Conservation (phyloP, 2,797 vertebrate species). For the Lagocephalus sceleratus region DNA sequence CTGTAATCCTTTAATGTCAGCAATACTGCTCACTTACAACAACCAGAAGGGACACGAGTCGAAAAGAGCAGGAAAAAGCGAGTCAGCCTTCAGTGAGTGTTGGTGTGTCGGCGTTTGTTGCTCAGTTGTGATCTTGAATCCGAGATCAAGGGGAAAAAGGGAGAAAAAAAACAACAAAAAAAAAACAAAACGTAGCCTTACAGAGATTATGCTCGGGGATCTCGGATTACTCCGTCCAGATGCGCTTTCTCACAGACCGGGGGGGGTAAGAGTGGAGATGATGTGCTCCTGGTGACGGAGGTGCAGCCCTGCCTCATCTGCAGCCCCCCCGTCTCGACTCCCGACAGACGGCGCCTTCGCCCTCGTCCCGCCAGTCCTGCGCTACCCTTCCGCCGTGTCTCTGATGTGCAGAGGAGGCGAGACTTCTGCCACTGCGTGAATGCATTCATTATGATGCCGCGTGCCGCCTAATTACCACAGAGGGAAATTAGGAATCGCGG, state of each 20-base stretch:
- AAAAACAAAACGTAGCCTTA: background rate
- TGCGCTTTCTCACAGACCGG: too few species aligned
- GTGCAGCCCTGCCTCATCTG: constrained; percentile 27
- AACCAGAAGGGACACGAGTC: constrained; percentile 53
- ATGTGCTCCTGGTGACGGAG: constrained; percentile 4
- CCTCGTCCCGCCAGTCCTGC: background rate
- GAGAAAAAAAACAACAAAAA: too few species aligned
- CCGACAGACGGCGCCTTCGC: background rate
- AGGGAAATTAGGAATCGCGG: constrained; percentile 17
- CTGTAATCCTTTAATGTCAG: constrained; percentile 63
- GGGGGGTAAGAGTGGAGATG: too few species aligned
- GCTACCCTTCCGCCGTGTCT: background rate
- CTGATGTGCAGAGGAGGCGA: constrained; percentile 1
- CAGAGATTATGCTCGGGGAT: constrained; percentile 11
- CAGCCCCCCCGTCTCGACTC: constrained; percentile 8
- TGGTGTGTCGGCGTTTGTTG: constrained; percentile 6
- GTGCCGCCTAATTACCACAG: constrained; percentile 5
- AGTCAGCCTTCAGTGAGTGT: constrained; percentile 35
- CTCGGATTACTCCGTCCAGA: constrained; percentile 12
- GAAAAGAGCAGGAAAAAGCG: constrained; percentile 38
- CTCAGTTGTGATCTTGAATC: constrained; percentile 6
- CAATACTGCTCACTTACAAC: constrained; percentile 60
- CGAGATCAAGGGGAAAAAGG: constrained; percentile 15
- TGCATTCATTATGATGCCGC: constrained; percentile 7
- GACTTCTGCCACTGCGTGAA: constrained; percentile 2